Percentiles rank a stretch among this genome's conserved stretches.
phyloP scores from a whole-genome alignment of 2,797 vertebrate species.

The Tragelaphus oryx region DNA sequence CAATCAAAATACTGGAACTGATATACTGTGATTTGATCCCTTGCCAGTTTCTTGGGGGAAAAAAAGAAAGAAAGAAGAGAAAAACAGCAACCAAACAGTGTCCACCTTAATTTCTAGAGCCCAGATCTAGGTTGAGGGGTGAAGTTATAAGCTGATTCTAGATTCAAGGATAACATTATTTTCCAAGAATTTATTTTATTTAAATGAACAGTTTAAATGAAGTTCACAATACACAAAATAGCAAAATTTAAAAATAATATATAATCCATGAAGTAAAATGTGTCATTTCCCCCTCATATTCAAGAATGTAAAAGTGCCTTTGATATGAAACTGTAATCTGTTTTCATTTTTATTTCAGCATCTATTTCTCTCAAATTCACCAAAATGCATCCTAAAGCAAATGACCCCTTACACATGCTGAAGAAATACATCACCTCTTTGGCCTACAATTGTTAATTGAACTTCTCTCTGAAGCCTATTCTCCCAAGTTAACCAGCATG shows the following conservation, averaged over 20 bases:
- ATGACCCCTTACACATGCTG: slow-evolving; percentile 74
- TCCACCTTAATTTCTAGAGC: slow-evolving; percentile 8
- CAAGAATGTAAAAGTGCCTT: slow-evolving; percentile 59
- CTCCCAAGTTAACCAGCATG: slow-evolving; percentile 70
- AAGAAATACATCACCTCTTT: slow-evolving; percentile 73
- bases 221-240: slow-evolving; percentile 10
- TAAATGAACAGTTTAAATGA: slow-evolving; percentile 9
- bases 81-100: not conserved
- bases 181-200: slow-evolving; percentile 16
- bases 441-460: slow-evolving; percentile 78
- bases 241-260: slow-evolving; percentile 39
- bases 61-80: not conserved
- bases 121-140: not conserved
- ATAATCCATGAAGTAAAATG: slow-evolving; percentile 44
- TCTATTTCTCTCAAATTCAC: slow-evolving; percentile 76
- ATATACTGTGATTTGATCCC: slow-evolving; percentile 5
- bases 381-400: slow-evolving; percentile 82
- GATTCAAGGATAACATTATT: not conserved
- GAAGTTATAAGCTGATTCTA: not conserved
- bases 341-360: slow-evolving; percentile 73
- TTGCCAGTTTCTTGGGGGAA: not conserved
- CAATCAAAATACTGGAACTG: slow-evolving; percentile 39
- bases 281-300: slow-evolving; percentile 43
- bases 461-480: slow-evolving; percentile 73
- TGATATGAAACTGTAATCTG: slow-evolving; percentile 70